Percentiles rank a stretch among this genome's conserved stretches.
Conservation (phyloP, 2,113 vertebrate genomes). For the Sakesphorus luctuosus region DNA sequence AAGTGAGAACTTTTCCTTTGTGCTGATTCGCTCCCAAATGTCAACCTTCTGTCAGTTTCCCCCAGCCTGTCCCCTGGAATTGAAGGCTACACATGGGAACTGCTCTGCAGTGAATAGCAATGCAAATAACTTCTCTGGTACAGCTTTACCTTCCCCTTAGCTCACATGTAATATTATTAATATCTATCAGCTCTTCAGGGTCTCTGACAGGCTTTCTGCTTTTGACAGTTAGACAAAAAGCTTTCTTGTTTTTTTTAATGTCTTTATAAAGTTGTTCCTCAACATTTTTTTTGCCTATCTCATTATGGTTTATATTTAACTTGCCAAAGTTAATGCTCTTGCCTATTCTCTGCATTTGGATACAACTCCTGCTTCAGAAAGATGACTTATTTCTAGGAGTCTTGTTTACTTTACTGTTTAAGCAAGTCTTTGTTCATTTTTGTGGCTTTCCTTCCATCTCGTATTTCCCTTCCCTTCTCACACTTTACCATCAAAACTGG, state of each 20-base stretch:
- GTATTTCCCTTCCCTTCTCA: not conserved
- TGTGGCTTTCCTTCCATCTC: not conserved
- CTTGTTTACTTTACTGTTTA: slow-evolving; percentile 39
- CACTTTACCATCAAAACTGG: not conserved
- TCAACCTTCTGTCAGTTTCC: slow-evolving; percentile 32
- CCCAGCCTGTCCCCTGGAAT: not conserved
- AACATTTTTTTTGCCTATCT: slow-evolving; percentile 31
- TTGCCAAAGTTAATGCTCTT: slow-evolving; percentile 42
- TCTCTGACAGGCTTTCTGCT: slow-evolving; percentile 26
- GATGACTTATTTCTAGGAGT: slow-evolving; percentile 35
- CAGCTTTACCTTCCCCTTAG: not conserved
- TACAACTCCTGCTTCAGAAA: slow-evolving; percentile 22
- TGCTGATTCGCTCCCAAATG: not conserved
- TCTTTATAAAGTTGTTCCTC: slow-evolving; percentile 13
- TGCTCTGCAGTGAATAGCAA: slow-evolving; percentile 12
- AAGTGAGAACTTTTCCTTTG: slow-evolving; percentile 36
- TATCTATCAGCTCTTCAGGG: not conserved
- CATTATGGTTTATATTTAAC: slow-evolving; percentile 46
- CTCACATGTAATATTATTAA: not conserved
- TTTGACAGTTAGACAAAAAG: slow-evolving; percentile 47
- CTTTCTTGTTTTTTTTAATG: not conserved
- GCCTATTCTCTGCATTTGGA: slow-evolving; percentile 30
- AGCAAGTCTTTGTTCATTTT: not conserved
- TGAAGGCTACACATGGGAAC: slow-evolving; percentile 12
- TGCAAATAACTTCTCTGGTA: slow-evolving; percentile 40